Evolutionary conservation across 2,113 vertebrate species (phyloP), one percentile per base, ranked within the genome.

Genomic region (Alouatta palliata): DNA sequence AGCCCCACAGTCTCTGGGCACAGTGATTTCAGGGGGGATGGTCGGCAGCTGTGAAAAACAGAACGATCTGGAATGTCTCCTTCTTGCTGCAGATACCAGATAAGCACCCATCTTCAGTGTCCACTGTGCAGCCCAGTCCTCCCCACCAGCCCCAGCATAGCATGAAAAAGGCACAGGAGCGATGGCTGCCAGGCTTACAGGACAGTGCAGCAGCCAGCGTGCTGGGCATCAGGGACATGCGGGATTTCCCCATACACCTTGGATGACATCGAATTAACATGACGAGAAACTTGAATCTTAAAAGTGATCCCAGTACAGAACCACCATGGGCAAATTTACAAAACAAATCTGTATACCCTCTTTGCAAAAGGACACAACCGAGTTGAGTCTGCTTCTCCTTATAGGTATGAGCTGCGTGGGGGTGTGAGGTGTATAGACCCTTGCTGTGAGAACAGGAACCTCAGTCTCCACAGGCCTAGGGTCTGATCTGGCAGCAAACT

Each of bases 391-490:
- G 95, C 94, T 94, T 91, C 96, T 97, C 93, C 96, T 77, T 90
- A 75, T 92, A 71, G 40, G 27, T 84, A n/a, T 56, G 3, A 96
- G 96, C 97, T 90, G 0, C 1, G 0, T 0, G 94, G 94, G 88
- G 76, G 91, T 97, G 96, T 61, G 90, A 97, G 0, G 32, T 73
- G 5, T 92, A 89, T 75, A 83, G 98, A 90, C 95, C 86, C 91
- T 37, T 95, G 87, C 97, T 96, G 52, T 1, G 70, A 96, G 96
- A 96, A 93, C 56, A 96, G 95, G 75, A 79, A 87, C 96, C 95
- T 96, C 94, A 79, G 52, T 58, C 92, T 97, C 75, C 93, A 21
- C 16, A 64, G 43, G 47, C 96, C 68, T 70, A 37, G 79, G 61
- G 58, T 79, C 95, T 45, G 68, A 87, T 82, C 92, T 92, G 79